Evolutionary conservation across 2,888 invertebrate genomes (phyloP).

Genomic region (Pollenia labialis): DNA sequence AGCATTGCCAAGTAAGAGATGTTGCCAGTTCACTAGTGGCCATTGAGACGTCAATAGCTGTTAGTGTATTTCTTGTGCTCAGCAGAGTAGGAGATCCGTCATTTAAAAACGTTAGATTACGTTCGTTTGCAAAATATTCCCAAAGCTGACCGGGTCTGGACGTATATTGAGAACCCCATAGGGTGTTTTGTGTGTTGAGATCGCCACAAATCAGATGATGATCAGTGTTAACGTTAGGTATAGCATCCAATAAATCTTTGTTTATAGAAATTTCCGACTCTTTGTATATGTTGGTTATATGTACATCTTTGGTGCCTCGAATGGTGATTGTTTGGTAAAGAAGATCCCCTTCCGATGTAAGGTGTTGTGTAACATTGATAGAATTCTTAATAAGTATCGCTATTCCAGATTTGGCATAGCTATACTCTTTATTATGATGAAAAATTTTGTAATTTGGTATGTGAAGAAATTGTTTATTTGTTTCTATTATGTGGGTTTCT

Average conservation of each 20-base stretch:
- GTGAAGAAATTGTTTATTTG: slow-evolving; percentile 1
- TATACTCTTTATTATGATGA: slow-evolving; percentile 23
- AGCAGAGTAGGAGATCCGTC: no score
- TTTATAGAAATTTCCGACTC: slow-evolving; percentile 6
- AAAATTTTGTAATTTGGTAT: slow-evolving; percentile 14
- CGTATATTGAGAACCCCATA: no score
- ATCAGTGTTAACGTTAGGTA: slow-evolving; percentile 1
- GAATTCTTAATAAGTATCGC: slow-evolving; percentile 16
- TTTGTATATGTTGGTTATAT: slow-evolving; percentile 33
- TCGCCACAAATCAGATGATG: slow-evolving; percentile 39
- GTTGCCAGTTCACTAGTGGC: slow-evolving; percentile 17
- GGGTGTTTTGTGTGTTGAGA: no score
- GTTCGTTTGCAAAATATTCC: no score
- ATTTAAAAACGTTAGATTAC: no score
- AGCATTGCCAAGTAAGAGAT: slow-evolving; percentile 13
- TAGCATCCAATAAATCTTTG: slow-evolving; percentile 13
- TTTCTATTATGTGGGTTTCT: slow-evolving; percentile 34
- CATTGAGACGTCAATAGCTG: no score
- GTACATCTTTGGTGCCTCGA: neutral
- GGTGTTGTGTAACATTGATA: no score
- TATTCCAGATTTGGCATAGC: slow-evolving; percentile 16
- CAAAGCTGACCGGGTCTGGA: no score
- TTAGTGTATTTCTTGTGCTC: no score
- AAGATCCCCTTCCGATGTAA: slow-evolving; percentile 17
- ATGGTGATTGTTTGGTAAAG: slow-evolving; percentile 22